phyloP scores from a whole-genome alignment of 1,140 invertebrate species.

The Hormaphis cornu region DNA sequence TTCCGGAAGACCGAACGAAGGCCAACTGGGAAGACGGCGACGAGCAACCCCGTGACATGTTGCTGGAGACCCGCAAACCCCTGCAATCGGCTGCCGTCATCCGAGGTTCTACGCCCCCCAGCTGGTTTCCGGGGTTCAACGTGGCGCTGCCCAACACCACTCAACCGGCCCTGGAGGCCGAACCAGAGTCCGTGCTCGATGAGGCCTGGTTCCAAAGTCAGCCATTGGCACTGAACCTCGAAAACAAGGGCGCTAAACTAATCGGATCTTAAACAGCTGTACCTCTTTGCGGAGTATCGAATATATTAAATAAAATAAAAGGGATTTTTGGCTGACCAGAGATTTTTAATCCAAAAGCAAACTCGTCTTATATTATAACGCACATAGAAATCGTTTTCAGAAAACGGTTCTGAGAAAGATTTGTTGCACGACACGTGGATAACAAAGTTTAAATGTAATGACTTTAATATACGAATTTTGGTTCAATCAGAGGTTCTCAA shows the following conservation, averaged over 20 bases:
- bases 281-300: no score
- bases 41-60: background rate
- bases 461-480: no score
- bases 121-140: slow-evolving; percentile 10
- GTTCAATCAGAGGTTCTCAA: no score
- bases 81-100: background rate
- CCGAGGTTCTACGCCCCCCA: background rate
- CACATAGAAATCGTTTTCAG: no score
- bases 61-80: background rate
- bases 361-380: no score
- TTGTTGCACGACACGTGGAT: no score
- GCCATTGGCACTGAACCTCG: background rate
- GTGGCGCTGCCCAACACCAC: slow-evolving; percentile 1
- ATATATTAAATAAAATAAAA: no score
- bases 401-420: no score
- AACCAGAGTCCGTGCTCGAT: background rate
- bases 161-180: background rate
- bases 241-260: slow-evolving; percentile 6
- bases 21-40: background rate
- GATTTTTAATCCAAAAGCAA: no score
- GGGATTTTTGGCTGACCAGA: no score
- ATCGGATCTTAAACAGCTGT: slow-evolving; percentile 18
- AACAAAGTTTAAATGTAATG: no score
- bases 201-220: slow-evolving; percentile 23
- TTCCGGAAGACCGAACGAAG: background rate